Percentiles rank a stretch among this genome's conserved stretches.
These are phyloP conservation scores for Euclidia mi DNA, from an alignment of 2,888 invertebrate species.

Conservation along the genomic window DNA sequence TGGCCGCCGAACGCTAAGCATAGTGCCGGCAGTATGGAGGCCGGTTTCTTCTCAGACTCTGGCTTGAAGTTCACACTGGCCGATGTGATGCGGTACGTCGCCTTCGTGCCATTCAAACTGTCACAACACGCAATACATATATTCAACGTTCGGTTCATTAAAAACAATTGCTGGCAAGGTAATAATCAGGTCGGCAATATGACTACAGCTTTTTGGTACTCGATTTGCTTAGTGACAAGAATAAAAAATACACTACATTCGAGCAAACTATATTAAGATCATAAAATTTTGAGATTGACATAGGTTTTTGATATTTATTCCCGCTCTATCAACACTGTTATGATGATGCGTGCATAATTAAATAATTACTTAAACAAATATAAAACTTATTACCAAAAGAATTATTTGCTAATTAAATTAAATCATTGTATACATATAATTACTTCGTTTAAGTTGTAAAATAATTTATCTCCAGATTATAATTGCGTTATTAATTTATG, in stretches of 20 bases:
- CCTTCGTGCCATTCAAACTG: conserved; percentile 86
- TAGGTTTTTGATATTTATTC: too few species aligned
- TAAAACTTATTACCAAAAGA: too few species aligned
- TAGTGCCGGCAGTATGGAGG: conserved; percentile 96
- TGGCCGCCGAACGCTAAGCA: conserved; percentile 96
- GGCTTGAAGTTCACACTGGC: conserved; percentile 94
- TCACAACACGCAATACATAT: neutral
- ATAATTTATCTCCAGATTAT: too few species aligned
- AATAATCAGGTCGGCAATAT: neutral
- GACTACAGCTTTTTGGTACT: neutral
- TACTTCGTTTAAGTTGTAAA: too few species aligned
- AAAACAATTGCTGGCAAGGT: conserved; percentile 1
- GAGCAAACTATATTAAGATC: too few species aligned
- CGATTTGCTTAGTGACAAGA: neutral
- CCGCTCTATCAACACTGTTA: too few species aligned
- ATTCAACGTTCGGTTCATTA: conserved; percentile 1
- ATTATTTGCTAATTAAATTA: too few species aligned
- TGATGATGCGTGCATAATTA: too few species aligned
- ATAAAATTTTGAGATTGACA: too few species aligned
- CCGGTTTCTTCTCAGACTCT: conserved; percentile 91
- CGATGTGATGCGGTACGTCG: conserved; percentile 92
- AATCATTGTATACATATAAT: too few species aligned
- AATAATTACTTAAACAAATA: too few species aligned
- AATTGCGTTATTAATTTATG: neutral
- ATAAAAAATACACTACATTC: too few species aligned